Base-by-base conservation (phyloP, 2,113 vertebrate species). In the Paralichthys olivaceus region DNA sequence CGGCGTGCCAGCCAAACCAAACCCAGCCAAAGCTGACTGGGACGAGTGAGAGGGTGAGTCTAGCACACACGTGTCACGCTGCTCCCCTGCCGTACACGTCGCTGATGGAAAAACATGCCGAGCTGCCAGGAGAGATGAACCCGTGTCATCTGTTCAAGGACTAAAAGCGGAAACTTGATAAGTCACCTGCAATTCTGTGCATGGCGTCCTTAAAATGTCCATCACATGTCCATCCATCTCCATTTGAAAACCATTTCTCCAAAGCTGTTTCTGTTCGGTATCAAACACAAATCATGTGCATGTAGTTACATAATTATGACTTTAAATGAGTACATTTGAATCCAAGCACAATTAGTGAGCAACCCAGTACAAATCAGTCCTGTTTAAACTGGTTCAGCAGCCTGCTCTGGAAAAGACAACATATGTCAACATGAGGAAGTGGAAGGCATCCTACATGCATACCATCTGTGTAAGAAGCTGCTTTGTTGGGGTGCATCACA, bases 341-440 rank as follows among this genome's bases (percentile, higher is more conserved):
- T 71, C 5, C 19, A 37, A 62, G 49, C 23, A 40, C 40, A 72
- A 65, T 65, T 22, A 29, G 69, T 63, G 40, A 55, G 45, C 17
- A 57, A 47, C 59, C 49, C 13, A 14, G 28, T 59, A 61, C 47
- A 72, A 84, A 79, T 80, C 47, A 64, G 64, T 20, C 40, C 60
- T 86, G 53, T 79, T 80, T 68, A 57, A 85, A 83, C 78, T 70
- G 84, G 72, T 83, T 87, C 25, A 47, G 68, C 81, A 74, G 75
- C 63, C 67, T 69, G 57, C 62, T 72, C 65, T 90, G 83, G 82
- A 90, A 88, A 92, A 83, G 76, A 89, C 84, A 83, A 74, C 91
- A 89, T 90, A 91, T 90, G 87, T 87, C 79, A 88, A 83, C 72
- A 87, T 69, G 77, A 90, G 88, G 85, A 85, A 86, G 84, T 80